These are phyloP conservation scores for Cavia aperea DNA, from an alignment of 2,113 vertebrate genomes.

Conservation along the genomic window DNA sequence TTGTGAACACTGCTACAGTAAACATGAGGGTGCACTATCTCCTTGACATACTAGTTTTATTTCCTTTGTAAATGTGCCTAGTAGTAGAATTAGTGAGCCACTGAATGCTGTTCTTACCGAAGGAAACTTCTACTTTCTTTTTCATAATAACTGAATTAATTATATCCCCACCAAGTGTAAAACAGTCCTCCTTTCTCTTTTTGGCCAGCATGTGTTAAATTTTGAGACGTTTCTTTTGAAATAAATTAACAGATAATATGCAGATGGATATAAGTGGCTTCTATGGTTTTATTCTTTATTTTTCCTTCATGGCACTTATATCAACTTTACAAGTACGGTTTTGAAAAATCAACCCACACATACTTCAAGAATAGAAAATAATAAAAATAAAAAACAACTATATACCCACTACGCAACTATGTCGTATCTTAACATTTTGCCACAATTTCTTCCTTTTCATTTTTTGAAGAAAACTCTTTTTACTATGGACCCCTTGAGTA, in stretches of 20 bases:
- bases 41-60: not conserved
- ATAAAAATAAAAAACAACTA: not conserved
- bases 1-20: not conserved
- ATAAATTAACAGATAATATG: slow-evolving; percentile 2
- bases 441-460: not conserved
- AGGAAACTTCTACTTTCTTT: not conserved
- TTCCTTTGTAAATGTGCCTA: not conserved
- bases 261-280: not conserved
- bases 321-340: not conserved
- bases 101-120: not conserved
- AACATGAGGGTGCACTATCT: not conserved
- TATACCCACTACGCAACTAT: not conserved
- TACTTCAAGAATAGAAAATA: not conserved
- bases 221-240: not conserved
- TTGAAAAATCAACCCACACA: not conserved
- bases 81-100: not conserved
- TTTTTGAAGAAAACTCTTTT: not conserved
- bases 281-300: not conserved
- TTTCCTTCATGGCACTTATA: not conserved
- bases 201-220: not conserved
- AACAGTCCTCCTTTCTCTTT: not conserved
- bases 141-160: not conserved
- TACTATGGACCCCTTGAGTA: not conserved
- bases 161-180: not conserved
- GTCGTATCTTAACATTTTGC: slow-evolving; percentile 20